A percentile compares a stretch with the other conserved stretches of the same genome.
Evolutionary conservation across 2,113 vertebrate species (phyloP).

Genomic region (Lethenteron camtschaticum): DNA sequence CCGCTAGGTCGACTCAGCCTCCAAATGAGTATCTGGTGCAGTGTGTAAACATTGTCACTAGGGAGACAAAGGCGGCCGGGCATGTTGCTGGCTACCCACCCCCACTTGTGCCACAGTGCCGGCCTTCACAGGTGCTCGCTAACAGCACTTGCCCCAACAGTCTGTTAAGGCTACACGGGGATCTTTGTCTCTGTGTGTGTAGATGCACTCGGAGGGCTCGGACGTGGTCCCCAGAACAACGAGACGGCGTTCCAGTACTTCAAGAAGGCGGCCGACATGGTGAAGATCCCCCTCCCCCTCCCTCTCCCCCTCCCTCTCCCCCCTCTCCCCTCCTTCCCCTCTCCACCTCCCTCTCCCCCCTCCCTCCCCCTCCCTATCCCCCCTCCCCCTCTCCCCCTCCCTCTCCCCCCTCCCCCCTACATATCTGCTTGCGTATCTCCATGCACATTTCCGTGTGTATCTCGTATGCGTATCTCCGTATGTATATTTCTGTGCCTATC

Average conservation of each 20-base stretch:
- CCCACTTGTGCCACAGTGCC: too few species aligned
- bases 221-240: constrained; percentile 71
- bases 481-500: background rate
- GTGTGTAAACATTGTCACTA: too few species aligned
- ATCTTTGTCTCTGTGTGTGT: constrained; percentile 13
- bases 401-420: background rate
- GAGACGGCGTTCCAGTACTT: constrained; percentile 90
- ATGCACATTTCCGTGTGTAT: too few species aligned
- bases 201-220: constrained; percentile 98
- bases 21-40: too few species aligned
- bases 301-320: background rate
- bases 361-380: background rate
- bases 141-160: too few species aligned
- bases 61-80: too few species aligned
- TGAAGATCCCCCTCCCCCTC: constrained; percentile 21
- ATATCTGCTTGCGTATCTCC: too few species aligned
- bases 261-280: constrained; percentile 89
- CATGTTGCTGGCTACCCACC: too few species aligned
- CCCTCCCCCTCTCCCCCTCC: background rate
- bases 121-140: too few species aligned
- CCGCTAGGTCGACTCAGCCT: too few species aligned
- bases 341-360: background rate
- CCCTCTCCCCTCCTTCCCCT: background rate
- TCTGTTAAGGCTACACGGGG: too few species aligned
- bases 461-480: too few species aligned